These are phyloP conservation scores for Fragum fragum DNA, from an alignment of 2,888 invertebrate species.

Conservation along the genomic window DNA sequence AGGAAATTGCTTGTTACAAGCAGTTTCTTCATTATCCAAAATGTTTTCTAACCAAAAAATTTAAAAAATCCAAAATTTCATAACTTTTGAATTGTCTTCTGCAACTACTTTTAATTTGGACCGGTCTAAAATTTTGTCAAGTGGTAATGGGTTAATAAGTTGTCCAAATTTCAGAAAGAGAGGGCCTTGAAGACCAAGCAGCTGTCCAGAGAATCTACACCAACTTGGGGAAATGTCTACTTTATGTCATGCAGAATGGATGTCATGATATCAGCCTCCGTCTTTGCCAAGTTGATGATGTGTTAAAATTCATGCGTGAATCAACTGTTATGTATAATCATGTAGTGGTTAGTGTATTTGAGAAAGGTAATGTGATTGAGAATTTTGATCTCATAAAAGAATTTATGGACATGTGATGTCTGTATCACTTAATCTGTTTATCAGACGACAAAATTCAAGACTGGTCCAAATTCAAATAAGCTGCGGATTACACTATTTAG, in stretches of 20 bases:
- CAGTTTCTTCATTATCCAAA: too few relatives aligned
- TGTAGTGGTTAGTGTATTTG: neutral
- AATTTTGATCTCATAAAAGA: neutral
- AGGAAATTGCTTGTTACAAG: too few relatives aligned
- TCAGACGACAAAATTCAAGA: too few relatives aligned
- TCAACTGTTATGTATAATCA: neutral
- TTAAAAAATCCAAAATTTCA: too few relatives aligned
- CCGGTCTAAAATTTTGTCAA: too few relatives aligned
- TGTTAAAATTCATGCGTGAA: neutral
- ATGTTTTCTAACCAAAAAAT: too few relatives aligned
- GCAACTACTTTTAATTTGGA: too few relatives aligned
- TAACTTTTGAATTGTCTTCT: too few relatives aligned
- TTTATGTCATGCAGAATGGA: neutral
- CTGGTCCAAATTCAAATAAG: too few relatives aligned
- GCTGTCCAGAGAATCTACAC: neutral
- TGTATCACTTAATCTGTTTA: too few relatives aligned
- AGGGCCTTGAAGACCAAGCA: neutral
- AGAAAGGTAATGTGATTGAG: conserved; percentile 1
- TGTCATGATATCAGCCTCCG: neutral
- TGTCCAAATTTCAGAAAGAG: neutral
- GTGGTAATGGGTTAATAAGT: too few relatives aligned
- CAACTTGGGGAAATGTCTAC: neutral
- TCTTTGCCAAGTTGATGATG: neutral
- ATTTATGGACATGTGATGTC: neutral
- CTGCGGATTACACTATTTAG: too few relatives aligned